Base-by-base conservation (phyloP, 2,888 invertebrate genomes). In the Andrena trimmerana region DNA sequence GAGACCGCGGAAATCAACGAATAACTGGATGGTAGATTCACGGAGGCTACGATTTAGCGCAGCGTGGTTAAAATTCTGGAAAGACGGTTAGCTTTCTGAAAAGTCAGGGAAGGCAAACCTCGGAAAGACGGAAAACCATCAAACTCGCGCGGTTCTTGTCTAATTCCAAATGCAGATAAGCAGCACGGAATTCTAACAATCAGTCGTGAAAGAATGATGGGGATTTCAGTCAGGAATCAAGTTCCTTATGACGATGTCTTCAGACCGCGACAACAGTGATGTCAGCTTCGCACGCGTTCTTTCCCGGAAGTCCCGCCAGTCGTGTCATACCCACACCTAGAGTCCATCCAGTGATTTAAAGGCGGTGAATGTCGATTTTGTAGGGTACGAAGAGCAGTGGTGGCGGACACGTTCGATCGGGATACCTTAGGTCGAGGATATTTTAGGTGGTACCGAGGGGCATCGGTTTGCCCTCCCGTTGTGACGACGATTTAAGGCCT, bases 401-500 rank as follows among this genome's bases (percentile, higher is more conserved):
- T 65, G 79, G 83, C 63, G 80, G 83, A 78, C 80, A 86, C 86
- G 88, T 90, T 90, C 90, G 91, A 92, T 92, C 88, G 82, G 87
- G 85, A 90, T 90, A 86, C 82, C 87, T 88, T 87, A 85, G 86
- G 86, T 83, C 85, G 86, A 85, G 89, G 89, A 92, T 92, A 92
- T 92, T 92, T 92, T 89, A 91, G 89, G 90, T 84, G 88, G 88
- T 90, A 90, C 89, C 87, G 88, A 88, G 87, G 87, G 87, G 88
- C 87, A 89, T 86, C 88, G 88, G 90, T 89, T 42, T 85, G 90
- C 88, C 90, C 92, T 90, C 93, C 93, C 86, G 92, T 90, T 90
- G 93, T 80, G 93, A 92, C 88, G 89, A 93, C 91, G 93, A 93
- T 93, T 93, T 93, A 93, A 90, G 87, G 90, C 91, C 93, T 88